Evolutionary conservation across 2,113 vertebrate genomes (phyloP).

Genomic region (Xiphorhynchus elegans): DNA sequence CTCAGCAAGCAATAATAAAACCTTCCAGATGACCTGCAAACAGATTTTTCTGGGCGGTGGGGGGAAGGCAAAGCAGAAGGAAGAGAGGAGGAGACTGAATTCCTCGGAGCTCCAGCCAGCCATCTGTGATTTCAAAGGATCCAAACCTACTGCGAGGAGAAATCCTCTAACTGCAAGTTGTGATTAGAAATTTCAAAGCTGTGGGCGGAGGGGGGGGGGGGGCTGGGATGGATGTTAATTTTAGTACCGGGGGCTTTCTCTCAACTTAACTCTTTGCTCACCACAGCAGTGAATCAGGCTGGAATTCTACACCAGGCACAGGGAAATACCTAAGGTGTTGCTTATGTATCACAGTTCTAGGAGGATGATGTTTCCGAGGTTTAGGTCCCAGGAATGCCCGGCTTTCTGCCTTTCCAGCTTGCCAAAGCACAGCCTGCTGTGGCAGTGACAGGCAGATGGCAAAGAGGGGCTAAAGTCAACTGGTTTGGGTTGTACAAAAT

Average conservation of each 20-base stretch:
- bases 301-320: neutral
- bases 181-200: constrained; percentile 43
- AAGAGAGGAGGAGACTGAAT: constrained; percentile 6
- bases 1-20: neutral
- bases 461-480: fast-evolving
- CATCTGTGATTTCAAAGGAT: constrained; percentile 43
- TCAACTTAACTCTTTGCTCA: constrained; percentile 33
- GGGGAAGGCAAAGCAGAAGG: neutral
- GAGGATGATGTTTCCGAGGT: neutral
- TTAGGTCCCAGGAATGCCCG: neutral
- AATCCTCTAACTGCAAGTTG: neutral
- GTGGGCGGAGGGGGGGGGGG: neutral
- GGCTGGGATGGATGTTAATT: constrained; percentile 26
- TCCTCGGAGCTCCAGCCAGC: constrained; percentile 12
- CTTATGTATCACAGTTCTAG: neutral
- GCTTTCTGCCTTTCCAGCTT: neutral
- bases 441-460: neutral
- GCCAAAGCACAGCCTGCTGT: neutral
- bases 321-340: neutral
- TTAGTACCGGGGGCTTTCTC: constrained; percentile 45
- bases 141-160: neutral
- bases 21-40: constrained; percentile 17
- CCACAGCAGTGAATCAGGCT: fast-evolving
- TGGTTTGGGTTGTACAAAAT: neutral
- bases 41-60: neutral